Evolutionary conservation across 2,888 invertebrate genomes (phyloP).

Genomic region (Idaea dimidiata): DNA sequence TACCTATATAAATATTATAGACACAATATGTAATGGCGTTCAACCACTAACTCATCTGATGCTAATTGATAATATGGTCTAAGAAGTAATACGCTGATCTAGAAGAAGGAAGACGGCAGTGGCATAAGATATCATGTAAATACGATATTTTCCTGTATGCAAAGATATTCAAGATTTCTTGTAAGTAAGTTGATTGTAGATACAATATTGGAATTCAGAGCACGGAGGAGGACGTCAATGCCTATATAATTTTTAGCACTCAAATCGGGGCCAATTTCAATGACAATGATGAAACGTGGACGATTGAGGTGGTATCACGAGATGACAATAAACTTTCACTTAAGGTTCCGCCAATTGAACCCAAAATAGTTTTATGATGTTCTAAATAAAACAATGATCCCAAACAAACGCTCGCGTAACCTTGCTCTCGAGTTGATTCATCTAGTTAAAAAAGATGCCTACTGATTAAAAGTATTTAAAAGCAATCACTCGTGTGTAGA

Average conservation of each 20-base stretch:
- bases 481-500: neutral
- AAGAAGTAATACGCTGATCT: too few relatives aligned
- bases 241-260: conserved; percentile 16
- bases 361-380: conserved; percentile 8
- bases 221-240: conserved; percentile 6
- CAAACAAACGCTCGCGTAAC: conserved; percentile 3
- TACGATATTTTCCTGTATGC: too few relatives aligned
- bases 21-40: neutral
- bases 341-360: conserved; percentile 9
- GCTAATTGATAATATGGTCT: too few relatives aligned
- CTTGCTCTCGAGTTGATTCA: conserved; percentile 8
- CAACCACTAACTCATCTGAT: too few relatives aligned
- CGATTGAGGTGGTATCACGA: conserved; percentile 12
- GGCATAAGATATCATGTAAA: too few relatives aligned
- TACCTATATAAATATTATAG: neutral
- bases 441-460: conserved; percentile 10
- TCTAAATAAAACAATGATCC: neutral
- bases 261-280: conserved; percentile 12
- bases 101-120: too few relatives aligned
- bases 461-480: neutral
- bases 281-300: conserved; percentile 9
- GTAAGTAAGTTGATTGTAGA: too few relatives aligned
- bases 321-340: conserved; percentile 14
- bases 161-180: conserved; percentile 4
- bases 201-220: conserved; percentile 7